Evolutionary conservation across 92 coral and sea anemone genomes (phyloP).

Genomic region (Siderastrea siderea): DNA sequence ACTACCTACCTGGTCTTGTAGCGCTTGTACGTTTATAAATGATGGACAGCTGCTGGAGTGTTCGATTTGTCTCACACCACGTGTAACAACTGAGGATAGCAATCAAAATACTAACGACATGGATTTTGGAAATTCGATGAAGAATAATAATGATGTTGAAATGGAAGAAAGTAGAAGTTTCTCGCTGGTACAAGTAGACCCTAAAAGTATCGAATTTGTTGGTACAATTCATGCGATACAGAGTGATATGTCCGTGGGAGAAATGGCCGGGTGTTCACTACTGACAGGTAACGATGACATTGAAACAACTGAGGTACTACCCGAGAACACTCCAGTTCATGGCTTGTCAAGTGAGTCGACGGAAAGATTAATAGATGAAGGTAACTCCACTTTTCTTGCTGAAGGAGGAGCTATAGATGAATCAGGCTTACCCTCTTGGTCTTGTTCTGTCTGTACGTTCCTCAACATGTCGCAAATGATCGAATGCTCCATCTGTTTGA

Average conservation of each 20-base stretch:
- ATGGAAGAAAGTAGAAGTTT: not conserved
- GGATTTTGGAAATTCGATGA: not conserved
- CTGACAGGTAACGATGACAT: not conserved
- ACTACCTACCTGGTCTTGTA: conserved; percentile 73
- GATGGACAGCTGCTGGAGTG: conserved; percentile 82
- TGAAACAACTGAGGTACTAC: not conserved
- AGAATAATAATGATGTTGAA: not conserved
- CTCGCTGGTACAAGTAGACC: not conserved
- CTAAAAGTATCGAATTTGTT: not conserved
- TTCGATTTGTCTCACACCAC: conserved; percentile 83
- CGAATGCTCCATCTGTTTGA: conserved; percentile 85
- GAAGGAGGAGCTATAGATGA: not conserved
- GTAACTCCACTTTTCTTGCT: not conserved
- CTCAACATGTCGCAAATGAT: conserved; percentile 79
- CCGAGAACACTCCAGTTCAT: not conserved
- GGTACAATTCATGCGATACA: not conserved
- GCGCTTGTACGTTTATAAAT: conserved; percentile 81
- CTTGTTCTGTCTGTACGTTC: conserved; percentile 80
- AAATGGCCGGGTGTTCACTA: not conserved
- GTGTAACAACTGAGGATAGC: not conserved
- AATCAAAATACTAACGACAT: not conserved
- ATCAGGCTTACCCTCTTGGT: conserved; percentile 62
- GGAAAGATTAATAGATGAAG: not conserved
- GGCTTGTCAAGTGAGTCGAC: not conserved
- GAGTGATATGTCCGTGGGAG: not conserved